A percentile compares a stretch with the other conserved stretches of the same genome.
Conservation (phyloP, 2,797 vertebrate genomes). For the Carcharodon carcharias region DNA sequence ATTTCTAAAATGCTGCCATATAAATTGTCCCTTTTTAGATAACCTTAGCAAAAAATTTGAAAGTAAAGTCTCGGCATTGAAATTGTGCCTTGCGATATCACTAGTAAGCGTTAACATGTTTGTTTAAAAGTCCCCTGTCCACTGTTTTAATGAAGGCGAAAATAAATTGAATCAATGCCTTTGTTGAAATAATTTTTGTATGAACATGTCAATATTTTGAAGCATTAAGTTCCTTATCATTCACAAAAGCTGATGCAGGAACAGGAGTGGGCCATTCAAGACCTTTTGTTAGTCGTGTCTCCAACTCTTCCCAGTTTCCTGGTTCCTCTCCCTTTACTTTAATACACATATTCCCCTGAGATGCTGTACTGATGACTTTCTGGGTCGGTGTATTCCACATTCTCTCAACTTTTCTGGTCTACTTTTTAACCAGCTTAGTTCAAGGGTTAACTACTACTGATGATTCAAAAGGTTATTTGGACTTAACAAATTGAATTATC, state of each 20-base stretch:
- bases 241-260: background rate
- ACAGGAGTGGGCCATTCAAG: background rate
- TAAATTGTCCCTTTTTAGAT: background rate
- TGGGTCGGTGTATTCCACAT: background rate
- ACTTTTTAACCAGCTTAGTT: background rate
- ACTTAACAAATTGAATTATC: background rate
- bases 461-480: background rate
- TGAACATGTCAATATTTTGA: background rate
- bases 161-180: background rate
- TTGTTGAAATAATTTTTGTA: background rate
- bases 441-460: background rate
- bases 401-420: background rate
- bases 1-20: background rate
- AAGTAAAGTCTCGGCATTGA: background rate
- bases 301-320: background rate
- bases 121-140: background rate
- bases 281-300: background rate
- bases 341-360: background rate
- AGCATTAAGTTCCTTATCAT: background rate
- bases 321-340: background rate
- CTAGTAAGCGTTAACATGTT: background rate
- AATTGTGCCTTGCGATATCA: background rate
- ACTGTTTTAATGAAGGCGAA: background rate
- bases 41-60: background rate
- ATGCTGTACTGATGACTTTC: background rate